These are phyloP conservation scores for Cyprinus carpio DNA, from an alignment of 2,113 vertebrate species.

Conservation along the genomic window DNA sequence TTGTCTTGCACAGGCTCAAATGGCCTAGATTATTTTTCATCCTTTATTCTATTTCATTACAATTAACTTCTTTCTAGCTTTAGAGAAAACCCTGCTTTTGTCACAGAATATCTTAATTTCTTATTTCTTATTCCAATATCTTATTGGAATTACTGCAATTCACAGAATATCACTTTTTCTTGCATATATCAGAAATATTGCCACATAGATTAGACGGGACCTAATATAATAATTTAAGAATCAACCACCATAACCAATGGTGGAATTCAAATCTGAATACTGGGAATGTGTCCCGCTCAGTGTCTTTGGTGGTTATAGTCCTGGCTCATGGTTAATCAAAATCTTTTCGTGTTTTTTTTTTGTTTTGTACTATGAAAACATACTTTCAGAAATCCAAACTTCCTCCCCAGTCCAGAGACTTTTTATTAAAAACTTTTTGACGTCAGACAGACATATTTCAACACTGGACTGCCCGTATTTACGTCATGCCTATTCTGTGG, in stretches of 20 bases:
- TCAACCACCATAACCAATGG: background rate
- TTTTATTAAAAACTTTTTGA: background rate
- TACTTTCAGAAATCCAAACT: background rate
- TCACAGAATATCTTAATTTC: background rate
- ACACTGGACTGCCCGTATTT: background rate
- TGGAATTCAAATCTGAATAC: background rate
- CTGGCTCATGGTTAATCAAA: background rate
- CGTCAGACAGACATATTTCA: background rate
- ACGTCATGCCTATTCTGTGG: background rate
- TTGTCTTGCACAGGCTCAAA: background rate
- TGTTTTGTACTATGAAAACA: background rate
- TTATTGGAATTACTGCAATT: background rate
- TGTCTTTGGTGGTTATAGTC: slow-evolving; percentile 1
- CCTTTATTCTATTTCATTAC: background rate
- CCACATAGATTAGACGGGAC: background rate
- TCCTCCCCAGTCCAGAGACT: background rate
- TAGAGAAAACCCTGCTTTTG: background rate
- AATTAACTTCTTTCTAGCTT: background rate
- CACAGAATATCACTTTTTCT: background rate
- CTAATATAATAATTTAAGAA: background rate
- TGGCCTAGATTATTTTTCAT: background rate
- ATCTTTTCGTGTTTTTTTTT: background rate
- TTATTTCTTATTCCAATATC: too few species aligned
- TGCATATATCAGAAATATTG: slow-evolving; percentile 3
- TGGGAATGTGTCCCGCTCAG: background rate